phyloP scores from a whole-genome alignment of 2,797 vertebrate genomes.

The Danio aesculapii region DNA sequence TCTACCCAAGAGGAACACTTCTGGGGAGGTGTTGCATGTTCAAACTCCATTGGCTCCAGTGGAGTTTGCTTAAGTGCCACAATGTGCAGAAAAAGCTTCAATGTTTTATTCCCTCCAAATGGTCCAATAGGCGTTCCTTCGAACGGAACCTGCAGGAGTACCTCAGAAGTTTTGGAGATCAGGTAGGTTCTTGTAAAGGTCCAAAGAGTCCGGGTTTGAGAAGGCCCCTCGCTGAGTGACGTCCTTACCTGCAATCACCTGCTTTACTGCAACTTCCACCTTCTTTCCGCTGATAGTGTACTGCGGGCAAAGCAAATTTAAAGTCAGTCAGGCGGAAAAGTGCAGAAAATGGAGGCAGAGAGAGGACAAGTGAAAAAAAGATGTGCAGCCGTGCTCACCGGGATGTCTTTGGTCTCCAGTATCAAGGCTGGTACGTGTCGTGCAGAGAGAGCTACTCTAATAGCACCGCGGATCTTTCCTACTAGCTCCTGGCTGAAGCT shows the following conservation, averaged over 20 bases:
- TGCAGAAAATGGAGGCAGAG: not conserved
- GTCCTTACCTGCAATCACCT: conserved; percentile 89
- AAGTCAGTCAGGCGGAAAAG: conserved; percentile 18
- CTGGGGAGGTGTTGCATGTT: not conserved
- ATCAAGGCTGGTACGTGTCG: conserved; percentile 92
- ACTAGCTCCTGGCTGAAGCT: conserved; percentile 81
- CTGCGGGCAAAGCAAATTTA: conserved; percentile 70
- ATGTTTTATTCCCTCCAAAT: conserved; percentile 4
- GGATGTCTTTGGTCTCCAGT: conserved; percentile 93
- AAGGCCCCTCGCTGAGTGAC: conserved; percentile 89
- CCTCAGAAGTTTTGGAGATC: conserved; percentile 90
- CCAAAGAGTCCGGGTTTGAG: conserved; percentile 92
- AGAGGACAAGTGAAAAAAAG: not conserved
- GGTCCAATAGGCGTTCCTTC: not conserved
- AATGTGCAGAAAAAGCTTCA: not conserved
- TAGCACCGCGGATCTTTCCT: conserved; percentile 82
- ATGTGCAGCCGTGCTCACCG: conserved; percentile 78
- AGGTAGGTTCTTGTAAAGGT: conserved; percentile 91
- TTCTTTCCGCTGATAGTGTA: conserved; percentile 98
- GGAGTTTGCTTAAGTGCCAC: not conserved
- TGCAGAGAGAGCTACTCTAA: conserved; percentile 88
- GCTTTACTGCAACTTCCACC: conserved; percentile 96
- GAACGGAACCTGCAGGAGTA: not conserved
- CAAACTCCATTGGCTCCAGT: not conserved
- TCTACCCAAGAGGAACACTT: conserved; percentile 11